Evolutionary conservation across 2,888 invertebrate species (phyloP).

Genomic region (Drosophila tripunctata): DNA sequence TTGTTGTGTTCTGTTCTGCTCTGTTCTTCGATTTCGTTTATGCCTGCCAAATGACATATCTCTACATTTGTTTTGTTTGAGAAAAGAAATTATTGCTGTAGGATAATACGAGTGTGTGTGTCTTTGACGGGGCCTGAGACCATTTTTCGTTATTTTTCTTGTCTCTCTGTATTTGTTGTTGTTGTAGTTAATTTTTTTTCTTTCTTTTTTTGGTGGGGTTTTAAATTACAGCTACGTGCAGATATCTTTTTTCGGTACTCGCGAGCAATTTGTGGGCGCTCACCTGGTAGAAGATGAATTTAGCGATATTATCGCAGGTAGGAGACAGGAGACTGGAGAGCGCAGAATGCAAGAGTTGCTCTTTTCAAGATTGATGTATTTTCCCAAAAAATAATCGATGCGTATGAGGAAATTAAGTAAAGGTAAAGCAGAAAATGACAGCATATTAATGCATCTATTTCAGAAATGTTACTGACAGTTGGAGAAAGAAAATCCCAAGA

Average conservation of each 20-base stretch:
- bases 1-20: slow-evolving; percentile 24
- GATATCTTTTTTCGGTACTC: slow-evolving; percentile 75
- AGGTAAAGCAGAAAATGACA: neutral
- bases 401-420: neutral
- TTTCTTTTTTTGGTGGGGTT: slow-evolving; percentile 51
- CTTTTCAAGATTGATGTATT: slow-evolving; percentile 41
- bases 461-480: neutral
- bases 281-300: slow-evolving; percentile 58
- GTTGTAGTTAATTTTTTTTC: slow-evolving; percentile 29
- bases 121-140: slow-evolving; percentile 42
- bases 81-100: slow-evolving; percentile 72
- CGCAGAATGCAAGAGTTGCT: slow-evolving; percentile 36
- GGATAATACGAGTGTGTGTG: slow-evolving; percentile 53
- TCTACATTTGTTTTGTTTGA: slow-evolving; percentile 64
- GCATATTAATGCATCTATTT: neutral
- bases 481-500: neutral
- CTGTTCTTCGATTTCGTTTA: slow-evolving; percentile 66
- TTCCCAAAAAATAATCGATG: slow-evolving; percentile 21
- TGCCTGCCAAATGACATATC: slow-evolving; percentile 76
- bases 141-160: slow-evolving; percentile 38
- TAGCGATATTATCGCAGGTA: slow-evolving; percentile 57
- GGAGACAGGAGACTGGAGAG: slow-evolving; percentile 20
- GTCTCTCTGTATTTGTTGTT: slow-evolving; percentile 21
- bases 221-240: slow-evolving; percentile 79
- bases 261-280: slow-evolving; percentile 59